Conservation (phyloP, 2,797 vertebrate genomes). For the Hephaestus fuliginosus region DNA sequence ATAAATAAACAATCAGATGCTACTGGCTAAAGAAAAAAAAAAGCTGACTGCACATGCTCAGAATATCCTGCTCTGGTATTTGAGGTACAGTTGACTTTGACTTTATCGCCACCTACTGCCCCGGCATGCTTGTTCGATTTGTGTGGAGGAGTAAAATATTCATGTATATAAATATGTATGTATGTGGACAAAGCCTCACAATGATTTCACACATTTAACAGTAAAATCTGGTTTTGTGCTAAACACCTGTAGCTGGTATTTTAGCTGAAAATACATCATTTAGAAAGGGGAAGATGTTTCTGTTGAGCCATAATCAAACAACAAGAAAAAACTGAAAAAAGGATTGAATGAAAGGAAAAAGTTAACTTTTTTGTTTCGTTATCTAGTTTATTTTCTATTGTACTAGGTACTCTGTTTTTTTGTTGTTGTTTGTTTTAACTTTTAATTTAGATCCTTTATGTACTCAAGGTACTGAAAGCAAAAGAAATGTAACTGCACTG, state of each 20-base stretch:
- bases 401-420: no score
- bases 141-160: no score
- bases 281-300: background rate
- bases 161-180: no score
- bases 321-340: background rate
- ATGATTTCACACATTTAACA: background rate
- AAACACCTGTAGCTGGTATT: background rate
- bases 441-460: background rate
- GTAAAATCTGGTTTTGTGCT: background rate
- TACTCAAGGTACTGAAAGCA: background rate
- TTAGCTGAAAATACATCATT: background rate
- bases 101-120: no score
- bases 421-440: background rate
- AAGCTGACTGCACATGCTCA: no score
- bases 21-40: no score
- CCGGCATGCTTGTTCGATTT: no score
- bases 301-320: background rate
- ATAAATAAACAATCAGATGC: no score
- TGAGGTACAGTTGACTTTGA: no score
- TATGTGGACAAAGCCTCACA: no score
- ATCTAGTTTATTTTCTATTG: no score
- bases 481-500: background rate
- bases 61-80: no score
- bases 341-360: rapidly evolving
- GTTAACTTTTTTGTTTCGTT: background rate